Percentiles rank a stretch among this genome's conserved stretches.
These are phyloP conservation scores for Lepidothrix coronata DNA, from an alignment of 2,113 vertebrate species.

Conservation along the genomic window DNA sequence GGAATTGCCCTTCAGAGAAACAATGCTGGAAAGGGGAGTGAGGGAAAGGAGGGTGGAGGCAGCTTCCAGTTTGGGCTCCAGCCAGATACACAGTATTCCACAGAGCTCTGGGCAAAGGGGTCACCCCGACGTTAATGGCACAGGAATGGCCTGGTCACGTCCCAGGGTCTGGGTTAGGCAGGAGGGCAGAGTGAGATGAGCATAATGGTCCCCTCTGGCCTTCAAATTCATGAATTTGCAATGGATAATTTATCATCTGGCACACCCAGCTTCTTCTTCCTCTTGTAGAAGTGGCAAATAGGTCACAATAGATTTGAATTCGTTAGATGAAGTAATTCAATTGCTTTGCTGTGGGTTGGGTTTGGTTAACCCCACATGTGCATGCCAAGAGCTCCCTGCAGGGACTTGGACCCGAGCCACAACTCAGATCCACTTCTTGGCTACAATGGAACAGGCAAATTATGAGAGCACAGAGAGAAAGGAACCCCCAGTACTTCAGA, in stretches of 20 bases:
- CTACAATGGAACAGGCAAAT: background rate
- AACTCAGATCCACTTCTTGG: background rate
- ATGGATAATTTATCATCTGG: slow-evolving; percentile 31
- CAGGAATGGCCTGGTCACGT: background rate
- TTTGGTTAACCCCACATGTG: slow-evolving; percentile 26
- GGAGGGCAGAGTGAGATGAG: background rate
- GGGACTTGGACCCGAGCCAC: background rate
- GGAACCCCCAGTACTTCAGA: background rate
- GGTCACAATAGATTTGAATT: slow-evolving; percentile 40
- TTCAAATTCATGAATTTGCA: slow-evolving; percentile 4
- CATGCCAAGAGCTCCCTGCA: background rate
- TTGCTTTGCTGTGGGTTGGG: background rate
- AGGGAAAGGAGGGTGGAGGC: slow-evolving; percentile 18
- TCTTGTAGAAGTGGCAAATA: background rate
- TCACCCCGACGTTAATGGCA: background rate
- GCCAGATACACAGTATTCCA: background rate
- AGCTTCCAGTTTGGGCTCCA: background rate
- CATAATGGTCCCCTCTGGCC: slow-evolving; percentile 6
- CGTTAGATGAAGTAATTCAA: slow-evolving; percentile 3
- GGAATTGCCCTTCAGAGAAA: slow-evolving; percentile 21
- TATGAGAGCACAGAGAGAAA: background rate
- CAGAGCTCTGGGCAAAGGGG: background rate
- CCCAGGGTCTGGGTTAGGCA: background rate
- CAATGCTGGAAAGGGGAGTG: slow-evolving; percentile 31
- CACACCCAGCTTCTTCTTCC: background rate